Conservation (phyloP, 2,113 vertebrate genomes). For the Gallinago paraguaiae region DNA sequence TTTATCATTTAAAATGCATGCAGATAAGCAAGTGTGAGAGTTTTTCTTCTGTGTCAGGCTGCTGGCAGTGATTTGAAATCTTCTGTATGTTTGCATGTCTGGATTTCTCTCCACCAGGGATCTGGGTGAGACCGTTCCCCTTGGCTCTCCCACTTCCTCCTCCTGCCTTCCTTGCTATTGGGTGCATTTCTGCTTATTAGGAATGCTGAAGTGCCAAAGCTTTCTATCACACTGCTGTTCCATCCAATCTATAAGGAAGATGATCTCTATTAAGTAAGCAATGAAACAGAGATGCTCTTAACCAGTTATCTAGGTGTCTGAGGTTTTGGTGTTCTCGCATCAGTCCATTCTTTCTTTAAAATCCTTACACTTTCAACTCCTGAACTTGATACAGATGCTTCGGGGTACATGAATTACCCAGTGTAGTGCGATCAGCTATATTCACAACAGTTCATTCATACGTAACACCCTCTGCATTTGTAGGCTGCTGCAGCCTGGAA, state of each 20-base stretch:
- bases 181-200: neutral
- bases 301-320: neutral
- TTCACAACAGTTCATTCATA: rapidly evolving
- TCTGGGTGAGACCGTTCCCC: rapidly evolving
- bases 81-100: neutral
- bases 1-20: neutral
- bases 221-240: neutral
- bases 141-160: neutral
- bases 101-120: neutral
- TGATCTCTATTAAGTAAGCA: neutral
- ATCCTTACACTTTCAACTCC: rapidly evolving
- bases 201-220: neutral
- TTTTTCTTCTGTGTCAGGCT: neutral
- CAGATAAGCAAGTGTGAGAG: neutral
- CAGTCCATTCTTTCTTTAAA: neutral
- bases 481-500: neutral
- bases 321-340: neutral
- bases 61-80: neutral
- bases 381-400: neutral
- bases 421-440: neutral
- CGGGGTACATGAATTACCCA: neutral
- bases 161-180: neutral
- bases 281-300: neutral
- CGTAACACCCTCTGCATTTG: neutral
- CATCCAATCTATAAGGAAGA: neutral